Evolutionary conservation across 92 coral and sea anemone species (phyloP).

Genomic region (Epizoanthus scotinus): DNA sequence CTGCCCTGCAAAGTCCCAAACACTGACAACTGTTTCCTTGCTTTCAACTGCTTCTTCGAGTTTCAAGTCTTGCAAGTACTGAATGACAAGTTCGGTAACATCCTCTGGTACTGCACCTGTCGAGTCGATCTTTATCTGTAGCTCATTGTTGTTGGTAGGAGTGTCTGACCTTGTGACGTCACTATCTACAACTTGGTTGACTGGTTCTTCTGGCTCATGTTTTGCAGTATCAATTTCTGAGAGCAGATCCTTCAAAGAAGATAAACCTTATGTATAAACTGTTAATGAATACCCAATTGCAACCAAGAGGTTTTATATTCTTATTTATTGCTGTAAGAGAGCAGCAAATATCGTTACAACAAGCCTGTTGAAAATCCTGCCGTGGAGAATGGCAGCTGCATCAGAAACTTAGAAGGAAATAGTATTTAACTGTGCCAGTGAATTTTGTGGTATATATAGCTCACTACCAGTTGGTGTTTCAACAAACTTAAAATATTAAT

Average conservation of each 20-base stretch:
- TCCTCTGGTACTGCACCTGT: slow-evolving; percentile 63
- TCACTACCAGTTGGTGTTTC: too few relatives aligned
- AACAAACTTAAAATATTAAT: too few relatives aligned
- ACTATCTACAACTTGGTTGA: not conserved
- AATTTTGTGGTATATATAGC: too few relatives aligned
- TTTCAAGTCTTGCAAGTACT: slow-evolving; percentile 55
- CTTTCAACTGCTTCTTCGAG: slow-evolving; percentile 46
- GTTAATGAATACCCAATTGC: too few relatives aligned
- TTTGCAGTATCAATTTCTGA: not conserved
- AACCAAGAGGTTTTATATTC: too few relatives aligned
- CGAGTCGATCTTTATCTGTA: slow-evolving; percentile 18
- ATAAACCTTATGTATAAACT: too few relatives aligned
- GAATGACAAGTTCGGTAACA: slow-evolving; percentile 66
- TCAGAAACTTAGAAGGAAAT: too few relatives aligned
- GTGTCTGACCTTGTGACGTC: slow-evolving; percentile 6
- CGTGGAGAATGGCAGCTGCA: too few relatives aligned
- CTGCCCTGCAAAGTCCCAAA: slow-evolving; percentile 95
- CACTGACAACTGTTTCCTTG: slow-evolving; percentile 68
- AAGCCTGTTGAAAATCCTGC: too few relatives aligned
- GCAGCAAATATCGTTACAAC: too few relatives aligned
- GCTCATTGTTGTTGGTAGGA: not conserved
- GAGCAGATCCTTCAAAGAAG: slow-evolving; percentile 10
- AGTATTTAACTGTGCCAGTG: too few relatives aligned
- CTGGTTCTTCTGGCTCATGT: not conserved
- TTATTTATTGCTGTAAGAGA: too few relatives aligned